phyloP scores from a whole-genome alignment of 2,113 vertebrate species.

The Cettia cetti region DNA sequence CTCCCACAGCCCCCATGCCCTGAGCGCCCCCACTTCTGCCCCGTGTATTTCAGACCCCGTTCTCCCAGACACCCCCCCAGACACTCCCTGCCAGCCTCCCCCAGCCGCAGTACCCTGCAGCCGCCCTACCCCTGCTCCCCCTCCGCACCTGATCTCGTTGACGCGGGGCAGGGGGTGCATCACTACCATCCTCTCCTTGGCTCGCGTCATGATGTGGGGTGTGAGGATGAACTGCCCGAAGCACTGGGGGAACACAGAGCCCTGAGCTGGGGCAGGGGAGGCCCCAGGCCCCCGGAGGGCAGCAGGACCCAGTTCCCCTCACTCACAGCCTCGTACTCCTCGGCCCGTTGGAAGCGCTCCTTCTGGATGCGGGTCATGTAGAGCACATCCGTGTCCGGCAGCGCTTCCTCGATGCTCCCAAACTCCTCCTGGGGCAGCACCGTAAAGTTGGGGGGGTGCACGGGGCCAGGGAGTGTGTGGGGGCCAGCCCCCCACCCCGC shows the following conservation, averaged over 20 bases:
- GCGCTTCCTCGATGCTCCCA: constrained; percentile 89
- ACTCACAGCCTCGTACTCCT: constrained; percentile 89
- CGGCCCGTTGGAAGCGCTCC: constrained; percentile 82
- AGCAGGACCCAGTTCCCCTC: accelerated
- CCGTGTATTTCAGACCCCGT: accelerated
- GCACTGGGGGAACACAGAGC: constrained; percentile 70
- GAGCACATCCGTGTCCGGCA: constrained; percentile 91
- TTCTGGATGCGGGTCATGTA: constrained; percentile 98
- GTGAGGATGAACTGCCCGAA: constrained; percentile 96
- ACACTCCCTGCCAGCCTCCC: neutral
- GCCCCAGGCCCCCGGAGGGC: accelerated
- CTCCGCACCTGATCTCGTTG: constrained; percentile 91
- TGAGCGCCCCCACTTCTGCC: neutral
- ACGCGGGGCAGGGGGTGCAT: constrained; percentile 96
- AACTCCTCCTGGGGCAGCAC: constrained; percentile 85
- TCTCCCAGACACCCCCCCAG: neutral
- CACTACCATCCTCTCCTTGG: constrained; percentile 97
- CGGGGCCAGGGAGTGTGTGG: accelerated
- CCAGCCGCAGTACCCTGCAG: accelerated
- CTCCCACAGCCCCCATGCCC: neutral
- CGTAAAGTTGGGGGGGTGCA: neutral
- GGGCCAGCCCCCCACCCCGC: accelerated
- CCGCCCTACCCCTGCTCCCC: neutral
- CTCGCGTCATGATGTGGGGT: constrained; percentile 95
- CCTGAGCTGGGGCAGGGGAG: neutral